Base-by-base conservation (phyloP, 1,140 invertebrate species). In the Amyelois transitella region DNA sequence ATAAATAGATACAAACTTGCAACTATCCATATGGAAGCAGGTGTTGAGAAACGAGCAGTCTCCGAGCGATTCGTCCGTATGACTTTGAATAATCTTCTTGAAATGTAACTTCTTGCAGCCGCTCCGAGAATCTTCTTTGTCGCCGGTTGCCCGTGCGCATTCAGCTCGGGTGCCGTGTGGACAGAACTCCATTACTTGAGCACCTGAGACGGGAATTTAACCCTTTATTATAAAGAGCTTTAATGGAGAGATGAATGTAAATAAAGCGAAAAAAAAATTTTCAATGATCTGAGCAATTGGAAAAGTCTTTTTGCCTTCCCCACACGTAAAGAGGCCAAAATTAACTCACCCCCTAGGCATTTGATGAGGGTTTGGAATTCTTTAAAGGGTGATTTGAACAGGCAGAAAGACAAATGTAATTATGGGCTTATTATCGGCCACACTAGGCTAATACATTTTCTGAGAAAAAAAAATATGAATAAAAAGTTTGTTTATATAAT, bases 1-100 rank as follows among this genome's bases (percentile, higher is more conserved):
- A 8, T 24, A 24, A 5, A 8, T 24, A 24, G 43, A 51, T 0
- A 67, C 73, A 62, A 77, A 94, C 93, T 99, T 99, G 92, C 98
- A 99, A 47, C 95, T 97, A 66, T 99, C 97, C 97, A 99, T 99
- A 78, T 99, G 98, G 77, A 99, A 99, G 81, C 98, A 99, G 0
- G 98, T 99, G 78, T 99, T 99, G 0, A 99, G 90, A 86, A 99
- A 99, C 43, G 97, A 99, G 83, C 98, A 99, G 80, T 99, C 98
- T 0, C 98, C 98, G 5, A 99, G 89, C 0, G 95, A 93, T 86
- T 99, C 97, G 83, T 99, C 98, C 0, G 98, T 99, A 80, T 99
- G 98, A 58, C 93, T 92, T 81, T 99, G 97, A 61, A 99, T 98
- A 56, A 99, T 99, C 90, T 99, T 99, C 75, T 96, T 96, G 78